phyloP scores from a whole-genome alignment of 2,888 invertebrate species.

The Synergus laeviventris region DNA sequence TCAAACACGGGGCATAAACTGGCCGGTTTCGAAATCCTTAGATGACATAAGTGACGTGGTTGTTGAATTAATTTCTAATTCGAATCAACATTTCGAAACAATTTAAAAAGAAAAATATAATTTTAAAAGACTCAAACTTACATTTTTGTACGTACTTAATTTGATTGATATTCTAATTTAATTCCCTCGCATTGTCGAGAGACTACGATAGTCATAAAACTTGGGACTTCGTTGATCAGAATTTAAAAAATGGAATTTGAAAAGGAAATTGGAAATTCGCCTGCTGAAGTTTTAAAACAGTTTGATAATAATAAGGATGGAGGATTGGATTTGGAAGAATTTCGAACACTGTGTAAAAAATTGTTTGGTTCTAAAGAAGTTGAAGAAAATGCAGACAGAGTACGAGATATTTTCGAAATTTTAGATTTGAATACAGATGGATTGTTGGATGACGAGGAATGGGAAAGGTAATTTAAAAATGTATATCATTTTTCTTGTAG shows the following conservation, averaged over 20 bases:
- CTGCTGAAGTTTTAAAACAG: conserved; percentile 49
- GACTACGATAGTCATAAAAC: background rate
- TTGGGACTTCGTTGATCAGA: background rate
- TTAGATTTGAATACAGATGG: conserved; percentile 87
- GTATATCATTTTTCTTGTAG: background rate
- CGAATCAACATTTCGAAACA: background rate
- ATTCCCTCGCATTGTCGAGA: background rate
- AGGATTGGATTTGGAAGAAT: conserved; percentile 60
- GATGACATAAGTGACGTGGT: background rate
- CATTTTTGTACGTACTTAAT: background rate
- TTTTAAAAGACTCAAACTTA: background rate
- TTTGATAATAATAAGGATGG: conserved; percentile 60
- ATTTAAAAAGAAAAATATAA: background rate
- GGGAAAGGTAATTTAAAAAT: conserved; percentile 75
- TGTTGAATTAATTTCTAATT: background rate
- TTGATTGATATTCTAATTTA: background rate
- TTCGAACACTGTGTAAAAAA: conserved; percentile 59
- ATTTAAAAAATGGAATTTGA: conserved; percentile 17
- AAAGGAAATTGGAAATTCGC: conserved; percentile 50
- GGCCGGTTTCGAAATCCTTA: background rate
- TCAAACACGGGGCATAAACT: background rate
- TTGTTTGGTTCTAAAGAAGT: conserved; percentile 61
- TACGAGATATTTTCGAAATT: conserved; percentile 85
- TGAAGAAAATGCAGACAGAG: conserved; percentile 78
- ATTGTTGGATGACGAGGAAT: conserved; percentile 86